Conservation (phyloP, 2,888 invertebrate genomes). For the Agrotis clavis region DNA sequence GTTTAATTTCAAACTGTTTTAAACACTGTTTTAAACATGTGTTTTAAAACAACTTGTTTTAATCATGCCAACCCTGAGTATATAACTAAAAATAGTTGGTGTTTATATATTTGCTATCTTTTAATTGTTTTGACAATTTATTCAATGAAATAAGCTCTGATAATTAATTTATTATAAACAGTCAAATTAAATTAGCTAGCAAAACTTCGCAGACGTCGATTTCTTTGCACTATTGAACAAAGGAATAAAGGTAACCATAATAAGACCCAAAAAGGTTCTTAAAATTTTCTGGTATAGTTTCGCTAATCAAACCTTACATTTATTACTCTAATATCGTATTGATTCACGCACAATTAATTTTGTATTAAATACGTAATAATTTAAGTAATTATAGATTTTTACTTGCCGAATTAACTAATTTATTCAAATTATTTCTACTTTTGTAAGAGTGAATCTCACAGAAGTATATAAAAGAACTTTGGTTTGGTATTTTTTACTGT, state of each 20-base stretch:
- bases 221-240: background rate
- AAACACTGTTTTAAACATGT: too few relatives aligned
- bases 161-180: background rate
- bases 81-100: constrained; percentile 51
- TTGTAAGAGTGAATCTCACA: constrained; percentile 59
- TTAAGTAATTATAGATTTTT: constrained; percentile 40
- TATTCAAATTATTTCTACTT: constrained; percentile 34
- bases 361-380: constrained; percentile 43
- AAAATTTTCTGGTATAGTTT: too few relatives aligned
- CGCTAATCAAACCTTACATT: background rate
- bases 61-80: too few relatives aligned
- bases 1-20: too few relatives aligned
- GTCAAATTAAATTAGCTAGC: background rate
- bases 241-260: too few relatives aligned
- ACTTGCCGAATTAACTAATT: constrained; percentile 43
- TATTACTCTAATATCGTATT: constrained; percentile 16
- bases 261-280: too few relatives aligned
- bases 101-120: constrained; percentile 33
- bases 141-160: constrained; percentile 9
- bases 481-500: constrained; percentile 33
- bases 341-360: constrained; percentile 48
- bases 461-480: constrained; percentile 22
- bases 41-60: too few relatives aligned
- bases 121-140: constrained; percentile 5
- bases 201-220: background rate